Conservation (phyloP, 2,113 vertebrate genomes). For the Clupea harengus region DNA sequence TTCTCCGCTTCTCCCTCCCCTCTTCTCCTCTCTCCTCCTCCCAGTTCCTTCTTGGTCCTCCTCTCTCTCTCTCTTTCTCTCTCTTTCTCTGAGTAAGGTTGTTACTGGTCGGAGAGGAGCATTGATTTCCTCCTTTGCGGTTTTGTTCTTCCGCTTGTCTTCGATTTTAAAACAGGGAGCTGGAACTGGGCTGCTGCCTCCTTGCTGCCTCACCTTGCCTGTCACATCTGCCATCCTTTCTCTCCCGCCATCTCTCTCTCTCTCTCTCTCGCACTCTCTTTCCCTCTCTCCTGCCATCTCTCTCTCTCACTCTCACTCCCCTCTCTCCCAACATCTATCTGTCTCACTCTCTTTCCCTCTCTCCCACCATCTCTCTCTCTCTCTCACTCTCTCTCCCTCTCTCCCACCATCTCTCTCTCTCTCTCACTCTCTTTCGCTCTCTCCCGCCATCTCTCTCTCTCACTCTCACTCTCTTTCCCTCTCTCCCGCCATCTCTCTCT, state of each 20-base stretch:
- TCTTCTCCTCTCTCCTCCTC: not conserved
- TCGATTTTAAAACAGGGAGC: conserved; percentile 27
- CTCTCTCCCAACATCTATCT: conserved; percentile 4
- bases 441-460: too few relatives aligned
- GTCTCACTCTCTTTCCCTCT: conserved; percentile 24
- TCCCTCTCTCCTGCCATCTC: not conserved
- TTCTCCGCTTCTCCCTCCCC: not conserved
- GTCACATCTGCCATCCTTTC: not conserved
- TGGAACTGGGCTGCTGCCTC: not conserved
- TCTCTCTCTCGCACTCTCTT: not conserved
- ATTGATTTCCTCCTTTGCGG: conserved; percentile 31
- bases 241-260: not conserved
- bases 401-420: too few relatives aligned
- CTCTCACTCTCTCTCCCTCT: too few relatives aligned
- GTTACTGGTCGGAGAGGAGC: conserved; percentile 9
- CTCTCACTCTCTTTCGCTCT: too few relatives aligned
- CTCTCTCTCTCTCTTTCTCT: not conserved
- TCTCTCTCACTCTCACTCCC: not conserved
- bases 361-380: not conserved
- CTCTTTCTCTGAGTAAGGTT: not conserved
- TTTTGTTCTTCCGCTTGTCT: conserved; percentile 28
- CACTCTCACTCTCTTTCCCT: too few relatives aligned
- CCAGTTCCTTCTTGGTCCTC: not conserved
- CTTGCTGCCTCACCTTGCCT: conserved; percentile 2
- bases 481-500: not conserved